A percentile compares a stretch with the other conserved stretches of the same genome.
phyloP scores from a whole-genome alignment of 23 tunicate genomes.

The Phallusia fumigata region DNA sequence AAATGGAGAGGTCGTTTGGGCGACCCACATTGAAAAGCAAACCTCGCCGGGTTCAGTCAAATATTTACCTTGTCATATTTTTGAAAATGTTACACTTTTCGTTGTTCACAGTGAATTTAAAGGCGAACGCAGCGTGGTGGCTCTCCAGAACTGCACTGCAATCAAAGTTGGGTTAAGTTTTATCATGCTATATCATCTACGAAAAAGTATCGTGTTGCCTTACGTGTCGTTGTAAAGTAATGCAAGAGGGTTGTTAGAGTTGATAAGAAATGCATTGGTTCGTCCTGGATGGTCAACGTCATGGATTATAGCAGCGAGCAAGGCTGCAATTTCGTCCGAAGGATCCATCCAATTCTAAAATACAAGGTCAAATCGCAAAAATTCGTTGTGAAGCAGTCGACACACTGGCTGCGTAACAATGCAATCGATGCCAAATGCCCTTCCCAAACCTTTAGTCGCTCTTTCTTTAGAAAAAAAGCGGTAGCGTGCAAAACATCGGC shows the following conservation, averaged over 20 bases:
- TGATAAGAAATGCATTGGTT: constrained; percentile 75
- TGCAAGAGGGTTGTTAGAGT: constrained; percentile 62
- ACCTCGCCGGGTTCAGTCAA: background rate
- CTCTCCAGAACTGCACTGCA: constrained; percentile 80
- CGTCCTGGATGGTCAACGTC: constrained; percentile 87
- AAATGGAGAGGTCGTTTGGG: background rate
- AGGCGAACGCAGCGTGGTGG: constrained; percentile 75
- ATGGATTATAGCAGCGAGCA: constrained; percentile 77
- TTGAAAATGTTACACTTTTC: constrained; percentile 73
- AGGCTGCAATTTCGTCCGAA: constrained; percentile 43
- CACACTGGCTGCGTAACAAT: background rate
- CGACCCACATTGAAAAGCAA: background rate
- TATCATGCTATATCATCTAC: background rate
- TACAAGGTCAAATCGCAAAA: background rate
- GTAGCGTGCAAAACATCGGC: constrained; percentile 85
- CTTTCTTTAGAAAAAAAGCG: constrained; percentile 73
- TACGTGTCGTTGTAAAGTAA: constrained; percentile 81
- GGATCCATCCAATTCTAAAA: constrained; percentile 76
- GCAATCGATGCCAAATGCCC: background rate
- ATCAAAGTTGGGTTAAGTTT: background rate
- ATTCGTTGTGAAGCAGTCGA: background rate
- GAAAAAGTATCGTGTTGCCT: constrained; percentile 54
- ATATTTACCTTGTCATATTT: constrained; percentile 39
- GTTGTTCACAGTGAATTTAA: constrained; percentile 72
- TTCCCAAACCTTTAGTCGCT: constrained; percentile 48